Conservation (phyloP, 2,888 invertebrate genomes). For the Tipula lateralis region DNA sequence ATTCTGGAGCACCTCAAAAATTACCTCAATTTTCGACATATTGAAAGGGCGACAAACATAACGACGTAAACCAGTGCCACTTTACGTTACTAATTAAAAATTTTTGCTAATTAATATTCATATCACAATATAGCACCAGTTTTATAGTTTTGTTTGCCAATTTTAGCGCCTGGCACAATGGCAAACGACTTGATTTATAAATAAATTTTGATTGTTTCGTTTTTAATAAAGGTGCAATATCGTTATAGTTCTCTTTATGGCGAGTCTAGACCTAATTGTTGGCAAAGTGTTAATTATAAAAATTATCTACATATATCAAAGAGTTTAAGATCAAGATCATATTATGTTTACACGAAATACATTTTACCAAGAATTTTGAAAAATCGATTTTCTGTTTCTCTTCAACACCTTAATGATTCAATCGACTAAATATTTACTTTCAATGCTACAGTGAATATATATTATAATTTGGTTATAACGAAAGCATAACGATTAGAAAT, state of each 20-base stretch:
- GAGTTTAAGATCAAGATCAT: no score
- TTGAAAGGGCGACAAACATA: no score
- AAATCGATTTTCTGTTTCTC: neutral
- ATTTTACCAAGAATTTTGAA: neutral
- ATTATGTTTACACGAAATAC: neutral
- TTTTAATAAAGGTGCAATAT: neutral
- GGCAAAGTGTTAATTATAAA: neutral
- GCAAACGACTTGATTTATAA: neutral
- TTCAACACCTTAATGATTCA: neutral
- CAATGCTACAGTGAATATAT: neutral
- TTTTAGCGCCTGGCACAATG: neutral
- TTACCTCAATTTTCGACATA: no score
- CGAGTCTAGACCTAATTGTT: neutral
- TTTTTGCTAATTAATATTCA: conserved; percentile 2
- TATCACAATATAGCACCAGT: no score
- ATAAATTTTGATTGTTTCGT: neutral
- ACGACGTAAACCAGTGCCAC: no score
- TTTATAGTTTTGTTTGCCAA: neutral
- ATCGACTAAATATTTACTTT: neutral
- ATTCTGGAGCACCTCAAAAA: no score
- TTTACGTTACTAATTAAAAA: no score
- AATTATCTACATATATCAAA: neutral
- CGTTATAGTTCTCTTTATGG: neutral
- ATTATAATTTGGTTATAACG: neutral
- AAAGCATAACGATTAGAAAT: neutral